These are phyloP conservation scores for Limnephilus lunatus DNA, from an alignment of 2,888 invertebrate genomes.

Conservation along the genomic window DNA sequence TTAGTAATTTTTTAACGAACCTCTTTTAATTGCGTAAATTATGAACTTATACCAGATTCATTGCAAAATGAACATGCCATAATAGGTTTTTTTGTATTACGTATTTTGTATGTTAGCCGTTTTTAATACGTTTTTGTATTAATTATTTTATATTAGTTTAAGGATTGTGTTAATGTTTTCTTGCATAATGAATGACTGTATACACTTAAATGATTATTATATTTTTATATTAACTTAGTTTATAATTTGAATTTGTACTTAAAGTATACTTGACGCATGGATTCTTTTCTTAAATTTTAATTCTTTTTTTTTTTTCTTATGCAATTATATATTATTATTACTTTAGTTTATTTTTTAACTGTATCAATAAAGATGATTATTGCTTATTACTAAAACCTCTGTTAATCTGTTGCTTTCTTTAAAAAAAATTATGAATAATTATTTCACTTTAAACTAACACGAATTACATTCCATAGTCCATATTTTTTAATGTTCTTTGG, in stretches of 20 bases:
- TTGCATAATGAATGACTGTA: constrained; percentile 26
- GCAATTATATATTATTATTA: background rate
- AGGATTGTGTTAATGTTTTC: background rate
- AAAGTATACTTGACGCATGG: background rate
- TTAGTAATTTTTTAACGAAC: background rate
- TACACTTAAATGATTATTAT: constrained; percentile 19
- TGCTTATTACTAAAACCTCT: background rate
- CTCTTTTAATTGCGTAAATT: background rate
- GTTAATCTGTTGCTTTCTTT: background rate
- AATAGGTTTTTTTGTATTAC: constrained; percentile 26
- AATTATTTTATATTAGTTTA: constrained; percentile 29
- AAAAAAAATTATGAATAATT: background rate
- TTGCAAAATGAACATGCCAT: constrained; percentile 36
- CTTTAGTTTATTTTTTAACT: background rate
- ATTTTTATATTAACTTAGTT: background rate
- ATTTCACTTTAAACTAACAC: background rate
- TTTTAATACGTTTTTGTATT: constrained; percentile 47
- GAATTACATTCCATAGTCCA: constrained; percentile 3
- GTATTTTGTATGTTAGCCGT: constrained; percentile 13
- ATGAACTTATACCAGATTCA: constrained; percentile 34
- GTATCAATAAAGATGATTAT: background rate
- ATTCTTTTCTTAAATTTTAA: background rate
- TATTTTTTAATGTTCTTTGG: background rate
- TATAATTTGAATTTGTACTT: constrained; percentile 23
- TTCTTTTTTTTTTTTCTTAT: background rate